Evolutionary conservation across 2,888 invertebrate species (phyloP).

Genomic region (Folsomia manolachei): DNA sequence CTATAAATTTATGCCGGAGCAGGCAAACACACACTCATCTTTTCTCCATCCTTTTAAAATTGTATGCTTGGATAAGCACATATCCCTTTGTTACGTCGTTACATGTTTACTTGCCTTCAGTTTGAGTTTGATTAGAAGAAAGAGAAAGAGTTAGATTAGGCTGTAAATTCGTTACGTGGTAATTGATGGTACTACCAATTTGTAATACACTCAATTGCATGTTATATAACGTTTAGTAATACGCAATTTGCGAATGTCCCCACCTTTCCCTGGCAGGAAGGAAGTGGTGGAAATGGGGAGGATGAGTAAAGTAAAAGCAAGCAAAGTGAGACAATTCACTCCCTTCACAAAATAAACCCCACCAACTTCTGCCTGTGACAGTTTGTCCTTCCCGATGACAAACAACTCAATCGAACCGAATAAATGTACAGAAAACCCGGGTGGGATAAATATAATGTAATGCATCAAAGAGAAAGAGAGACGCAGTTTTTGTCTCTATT

Average conservation of each 20-base stretch:
- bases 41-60: not conserved
- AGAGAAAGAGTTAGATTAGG: no score
- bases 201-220: no score
- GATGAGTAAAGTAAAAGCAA: not conserved
- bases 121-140: no score
- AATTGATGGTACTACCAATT: no score
- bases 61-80: not conserved
- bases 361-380: not conserved
- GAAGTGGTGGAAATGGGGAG: not conserved
- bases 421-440: not conserved
- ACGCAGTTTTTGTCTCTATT: no score
- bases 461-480: not conserved
- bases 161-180: no score
- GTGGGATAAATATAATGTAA: not conserved
- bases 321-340: not conserved
- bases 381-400: not conserved
- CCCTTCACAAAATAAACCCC: not conserved
- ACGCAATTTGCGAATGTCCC: not conserved
- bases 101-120: no score
- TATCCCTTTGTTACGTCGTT: no score
- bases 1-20: not conserved
- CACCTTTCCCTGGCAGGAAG: not conserved
- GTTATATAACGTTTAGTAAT: no score
- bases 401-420: constrained; percentile 1
- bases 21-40: not conserved